phyloP scores from a whole-genome alignment of 2,888 invertebrate genomes.

The Drosophila differens region DNA sequence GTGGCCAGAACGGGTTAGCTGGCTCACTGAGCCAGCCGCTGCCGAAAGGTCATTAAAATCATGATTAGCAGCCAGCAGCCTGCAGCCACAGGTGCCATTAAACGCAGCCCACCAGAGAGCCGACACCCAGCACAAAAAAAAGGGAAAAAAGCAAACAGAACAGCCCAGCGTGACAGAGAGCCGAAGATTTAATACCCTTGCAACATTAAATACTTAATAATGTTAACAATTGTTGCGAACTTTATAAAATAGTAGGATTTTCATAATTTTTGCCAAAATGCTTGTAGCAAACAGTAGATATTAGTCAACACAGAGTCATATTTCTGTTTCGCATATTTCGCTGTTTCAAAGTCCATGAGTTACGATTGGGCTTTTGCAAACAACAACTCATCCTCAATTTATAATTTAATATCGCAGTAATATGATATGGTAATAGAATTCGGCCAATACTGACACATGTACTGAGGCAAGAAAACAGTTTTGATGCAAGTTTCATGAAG shows the following conservation, averaged over 20 bases:
- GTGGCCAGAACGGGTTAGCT: slow-evolving; percentile 2
- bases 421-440: neutral
- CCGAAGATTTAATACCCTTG: neutral
- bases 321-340: neutral
- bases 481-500: neutral
- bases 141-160: neutral
- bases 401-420: neutral
- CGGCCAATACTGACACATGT: neutral
- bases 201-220: neutral
- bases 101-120: slow-evolving; percentile 28
- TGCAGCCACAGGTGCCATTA: slow-evolving; percentile 73
- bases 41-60: slow-evolving; percentile 71
- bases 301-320: neutral
- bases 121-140: neutral
- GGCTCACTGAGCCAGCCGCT: slow-evolving; percentile 18
- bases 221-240: neutral
- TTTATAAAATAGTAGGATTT: neutral
- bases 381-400: neutral
- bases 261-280: neutral
- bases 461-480: neutral
- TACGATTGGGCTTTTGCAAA: neutral
- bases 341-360: neutral
- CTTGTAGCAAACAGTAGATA: neutral
- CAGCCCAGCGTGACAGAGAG: neutral
- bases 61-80: slow-evolving; percentile 61